Base-by-base conservation (phyloP, 2,888 invertebrate genomes). In the Ennomos fuscantarius region DNA sequence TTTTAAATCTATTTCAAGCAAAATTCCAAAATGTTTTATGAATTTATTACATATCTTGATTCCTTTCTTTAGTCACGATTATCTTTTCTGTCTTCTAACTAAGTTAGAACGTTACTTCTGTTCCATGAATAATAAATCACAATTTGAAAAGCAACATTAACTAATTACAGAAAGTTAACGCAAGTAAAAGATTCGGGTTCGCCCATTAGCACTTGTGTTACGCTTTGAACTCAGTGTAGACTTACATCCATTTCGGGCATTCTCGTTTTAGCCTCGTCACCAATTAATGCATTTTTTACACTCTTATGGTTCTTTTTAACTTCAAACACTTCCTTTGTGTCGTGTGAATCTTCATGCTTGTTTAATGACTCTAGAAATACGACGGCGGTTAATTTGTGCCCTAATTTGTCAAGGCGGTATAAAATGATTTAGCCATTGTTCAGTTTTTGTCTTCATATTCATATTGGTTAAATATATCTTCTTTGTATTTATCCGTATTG, bases 211-310 rank as follows among this genome's bases (percentile, higher is more conserved):
- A 76, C 79, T 73, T 68, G 62, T 68, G 77, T 76, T 73, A 71
- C 78, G 77, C 83, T 86, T 85, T 87, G 84, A 86, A 85, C 82
- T 80, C 65, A 55, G 73, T 72, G 63, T 77, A 75, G 72, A 70
- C 73, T 81, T 78, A 81, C 82, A 77, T 80, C 81, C 81, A 81
- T 81, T 81, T 79, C 63, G 67, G 72, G 73, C 62, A 62, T 70
- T 73, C 78, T 78, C 73, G 70, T 74, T 81, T 79, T 80, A 82
- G 79, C 71, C 66, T 60, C 76, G 74, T 71, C 79, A 82, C 85
- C 84, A 89, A 89, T 89, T 89, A 89, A 86, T 79, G 84, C 74
- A 81, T 85, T 86, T 85, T 84, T 83, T 78, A 71, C 62, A 72
- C 69, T 73, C 69, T 69, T 68, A 63, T 44, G 59, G 66, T 68